Percentiles rank a stretch among this genome's conserved stretches.
These are phyloP conservation scores for Coleophora flavipennella DNA, from an alignment of 2,888 invertebrate species.

Conservation along the genomic window DNA sequence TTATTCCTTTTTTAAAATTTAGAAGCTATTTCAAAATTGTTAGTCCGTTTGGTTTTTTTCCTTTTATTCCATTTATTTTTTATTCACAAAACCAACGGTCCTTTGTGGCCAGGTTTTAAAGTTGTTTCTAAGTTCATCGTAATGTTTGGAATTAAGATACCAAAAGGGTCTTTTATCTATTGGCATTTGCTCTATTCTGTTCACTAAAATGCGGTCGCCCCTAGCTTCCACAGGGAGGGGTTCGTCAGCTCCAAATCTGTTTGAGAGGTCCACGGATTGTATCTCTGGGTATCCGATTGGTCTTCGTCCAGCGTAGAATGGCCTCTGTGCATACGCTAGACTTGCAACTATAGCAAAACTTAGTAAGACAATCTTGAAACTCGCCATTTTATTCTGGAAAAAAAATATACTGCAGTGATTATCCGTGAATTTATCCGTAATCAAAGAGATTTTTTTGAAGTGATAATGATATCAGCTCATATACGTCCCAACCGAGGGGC, in stretches of 20 bases:
- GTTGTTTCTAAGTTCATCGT: conserved; percentile 59
- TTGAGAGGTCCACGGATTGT: conserved; percentile 37
- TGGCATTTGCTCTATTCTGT: conserved; percentile 71
- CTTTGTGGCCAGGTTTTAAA: conserved; percentile 21
- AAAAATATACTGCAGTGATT: too few relatives aligned
- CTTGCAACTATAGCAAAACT: conserved; percentile 29
- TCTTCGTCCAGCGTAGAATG: conserved; percentile 74
- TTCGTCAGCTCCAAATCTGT: conserved; percentile 58
- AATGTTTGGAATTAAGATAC: conserved; percentile 73
- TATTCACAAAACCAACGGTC: conserved; percentile 8
- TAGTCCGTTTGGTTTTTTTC: background rate
- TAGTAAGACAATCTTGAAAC: conserved; percentile 24
- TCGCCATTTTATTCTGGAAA: conserved; percentile 40
- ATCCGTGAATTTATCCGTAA: too few relatives aligned
- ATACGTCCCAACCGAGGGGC: too few relatives aligned
- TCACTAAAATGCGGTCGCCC: conserved; percentile 70
- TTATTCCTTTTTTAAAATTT: background rate
- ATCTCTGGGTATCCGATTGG: conserved; percentile 75
- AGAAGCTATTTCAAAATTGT: conserved; percentile 1
- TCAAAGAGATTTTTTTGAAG: too few relatives aligned
- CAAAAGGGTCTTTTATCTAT: conserved; percentile 75
- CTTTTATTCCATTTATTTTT: background rate
- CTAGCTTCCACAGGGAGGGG: conserved; percentile 71
- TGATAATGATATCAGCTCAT: too few relatives aligned
- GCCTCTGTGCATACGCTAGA: conserved; percentile 69